Base-by-base conservation (phyloP, 1,140 invertebrate genomes). In the Drosophila arizonae region DNA sequence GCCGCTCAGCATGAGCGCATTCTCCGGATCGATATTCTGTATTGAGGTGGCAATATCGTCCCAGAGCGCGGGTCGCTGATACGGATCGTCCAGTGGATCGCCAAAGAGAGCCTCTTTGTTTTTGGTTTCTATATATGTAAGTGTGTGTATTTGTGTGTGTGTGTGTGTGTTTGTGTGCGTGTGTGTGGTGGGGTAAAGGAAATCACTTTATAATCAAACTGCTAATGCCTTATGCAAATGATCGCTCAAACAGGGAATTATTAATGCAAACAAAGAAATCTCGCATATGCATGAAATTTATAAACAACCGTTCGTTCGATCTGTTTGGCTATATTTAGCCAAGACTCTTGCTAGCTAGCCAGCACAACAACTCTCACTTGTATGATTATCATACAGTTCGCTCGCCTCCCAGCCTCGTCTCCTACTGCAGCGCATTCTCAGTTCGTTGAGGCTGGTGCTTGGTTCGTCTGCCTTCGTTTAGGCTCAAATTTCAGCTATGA, bases 41-140 rank as follows among this genome's bases (percentile, higher is more conserved):
- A 97, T 97, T 78, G 96, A 96, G 85, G 96, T 96, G 51, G 96
- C 95, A 90, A 97, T 97, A 92, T 97, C 96, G 92, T 97, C 96
- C 96, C 96, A 97, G 6, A 96, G 93, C 13, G 95, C 95, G 9
- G 96, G 96, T 80, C 96, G 94, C 72, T 96, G 94, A 92, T 96
- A 97, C 45, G 96, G 95, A 92, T 97, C 96, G 91, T 97, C 96
- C 64, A 88, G 66, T 90, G 95, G 94, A 75, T 93, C 93, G 63
- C 92, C 93, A 36, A 92, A 92, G 48, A 90, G 81, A 66, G 91
- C 87, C 68, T 93, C 91, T 89, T 91, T 90, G 77, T 91, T 90
- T 90, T 92, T 92, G 85, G 90, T 85, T 76, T 91, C 91, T 84
- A 36, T 26, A 13, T 21, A 36, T 4, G 41, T 39, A n/a, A 26